Percentiles rank a stretch among this genome's conserved stretches.
phyloP scores from a whole-genome alignment of 2,888 invertebrate genomes.

The Patella ulyssiponensis region DNA sequence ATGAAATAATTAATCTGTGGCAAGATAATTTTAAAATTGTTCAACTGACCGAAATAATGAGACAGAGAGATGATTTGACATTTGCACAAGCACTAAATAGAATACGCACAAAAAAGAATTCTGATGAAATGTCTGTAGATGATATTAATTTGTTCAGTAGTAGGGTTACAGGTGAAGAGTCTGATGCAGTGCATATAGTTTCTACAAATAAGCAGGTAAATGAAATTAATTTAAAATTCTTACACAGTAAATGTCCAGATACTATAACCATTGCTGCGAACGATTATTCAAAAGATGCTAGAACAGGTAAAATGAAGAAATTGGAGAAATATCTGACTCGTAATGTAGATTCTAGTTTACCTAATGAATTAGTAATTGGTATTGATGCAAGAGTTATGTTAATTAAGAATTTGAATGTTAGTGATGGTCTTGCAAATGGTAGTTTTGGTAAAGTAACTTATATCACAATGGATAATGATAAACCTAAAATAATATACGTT shows the following conservation, averaged over 20 bases:
- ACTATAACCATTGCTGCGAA: no score
- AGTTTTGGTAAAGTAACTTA: no score
- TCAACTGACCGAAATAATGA: constrained; percentile 30
- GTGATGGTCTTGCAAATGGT: no score
- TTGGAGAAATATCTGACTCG: no score
- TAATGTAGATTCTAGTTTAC: no score
- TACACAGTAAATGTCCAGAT: constrained; percentile 13
- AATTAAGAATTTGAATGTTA: no score
- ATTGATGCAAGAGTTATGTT: no score
- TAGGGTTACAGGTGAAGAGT: constrained; percentile 23
- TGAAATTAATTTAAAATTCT: constrained; percentile 21
- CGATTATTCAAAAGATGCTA: no score
- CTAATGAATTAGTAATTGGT: no score
- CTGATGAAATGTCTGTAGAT: constrained; percentile 6
- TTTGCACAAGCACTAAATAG: constrained; percentile 31
- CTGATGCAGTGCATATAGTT: constrained; percentile 29
- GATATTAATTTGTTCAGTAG: constrained; percentile 16
- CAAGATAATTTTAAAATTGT: constrained; percentile 27
- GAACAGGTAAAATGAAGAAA: no score
- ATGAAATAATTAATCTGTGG: constrained; percentile 25
- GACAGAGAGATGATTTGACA: constrained; percentile 25
- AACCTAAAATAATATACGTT: no score
- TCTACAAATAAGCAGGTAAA: constrained; percentile 33
- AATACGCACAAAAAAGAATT: constrained; percentile 22
- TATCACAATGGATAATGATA: no score